Base-by-base conservation (phyloP, 2,888 invertebrate species). In the Abrostola tripartita region DNA sequence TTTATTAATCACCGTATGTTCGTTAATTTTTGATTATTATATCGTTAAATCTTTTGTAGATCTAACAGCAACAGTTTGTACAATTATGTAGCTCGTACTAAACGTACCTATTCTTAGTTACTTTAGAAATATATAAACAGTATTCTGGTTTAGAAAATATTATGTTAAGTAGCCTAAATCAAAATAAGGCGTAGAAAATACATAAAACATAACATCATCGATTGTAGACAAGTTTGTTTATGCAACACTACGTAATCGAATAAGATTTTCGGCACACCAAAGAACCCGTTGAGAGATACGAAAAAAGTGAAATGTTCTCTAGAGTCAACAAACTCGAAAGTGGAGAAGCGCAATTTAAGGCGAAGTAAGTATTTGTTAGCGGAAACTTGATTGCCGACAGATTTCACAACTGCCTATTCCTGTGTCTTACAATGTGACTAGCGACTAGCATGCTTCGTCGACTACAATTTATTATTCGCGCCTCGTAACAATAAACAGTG, bases 251-350 rank as follows among this genome's bases (percentile, higher is more conserved):
- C 78, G 82, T 85, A 84, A 85, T 81, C 82, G 80, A 82, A 81
- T 80, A 81, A 73, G 76, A 71, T 82, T 83, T 83, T 82, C 74
- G 83, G 79, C 74, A 67, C 76, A 68, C 62, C 75, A 74, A 75
- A 76, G 73, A 76, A 76, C 72, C 71, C 67, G 81, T 61, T 72
- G 78, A 81, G 80, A 80, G 80, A 77, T 68, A 77, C 79, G 82
- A 84, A 83, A 83, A 86, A 88, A 88, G 87, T 86, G 86, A 88
- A 88, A 88, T 86, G 87, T 85, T 79, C 79, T 74, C 65, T 83
- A 84, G 85, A 84, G 84, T 81, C 81, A 81, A 85, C 83, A 83
- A 81, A 84, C 83, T 85, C 74, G 86, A 88, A 88, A 88, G 87
- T 77, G 74, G 82, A 80, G 83, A 84, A 78, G 83, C 79, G 81